Conservation (phyloP, 2,888 invertebrate genomes). For the Helleia helle region DNA sequence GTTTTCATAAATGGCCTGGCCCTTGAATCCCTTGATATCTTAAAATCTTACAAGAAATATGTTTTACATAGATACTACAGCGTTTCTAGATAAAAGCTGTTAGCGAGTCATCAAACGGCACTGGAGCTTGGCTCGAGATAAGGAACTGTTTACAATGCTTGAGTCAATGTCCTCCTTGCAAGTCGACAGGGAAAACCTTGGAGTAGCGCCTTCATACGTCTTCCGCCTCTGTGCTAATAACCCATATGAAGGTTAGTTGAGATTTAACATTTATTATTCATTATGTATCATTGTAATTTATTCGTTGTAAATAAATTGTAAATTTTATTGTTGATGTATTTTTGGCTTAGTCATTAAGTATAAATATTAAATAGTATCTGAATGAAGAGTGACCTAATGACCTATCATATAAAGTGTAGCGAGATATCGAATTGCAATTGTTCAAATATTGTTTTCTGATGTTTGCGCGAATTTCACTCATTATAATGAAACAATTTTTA, state of each 20-base stretch:
- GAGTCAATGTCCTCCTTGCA: conserved; percentile 70
- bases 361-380: no score
- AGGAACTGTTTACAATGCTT: conserved; percentile 73
- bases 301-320: conserved; percentile 5
- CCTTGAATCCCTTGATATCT: neutral
- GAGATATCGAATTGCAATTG: no score
- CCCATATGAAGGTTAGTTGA: conserved; percentile 38
- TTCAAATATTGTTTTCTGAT: no score
- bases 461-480: no score
- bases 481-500: no score
- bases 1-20: neutral
- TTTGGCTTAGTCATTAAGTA: no score
- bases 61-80: conserved; percentile 12
- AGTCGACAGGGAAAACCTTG: conserved; percentile 64
- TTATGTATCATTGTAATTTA: conserved; percentile 20
- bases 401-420: no score
- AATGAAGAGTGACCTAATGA: no score
- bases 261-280: conserved; percentile 32
- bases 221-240: conserved; percentile 36
- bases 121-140: conserved; percentile 54
- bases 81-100: conserved; percentile 58
- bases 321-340: no score
- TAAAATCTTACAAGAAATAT: neutral
- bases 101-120: conserved; percentile 34
- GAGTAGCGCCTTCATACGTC: conserved; percentile 42